Base-by-base conservation (phyloP, 2,797 vertebrate genomes). In the Cephalopachus bancanus region DNA sequence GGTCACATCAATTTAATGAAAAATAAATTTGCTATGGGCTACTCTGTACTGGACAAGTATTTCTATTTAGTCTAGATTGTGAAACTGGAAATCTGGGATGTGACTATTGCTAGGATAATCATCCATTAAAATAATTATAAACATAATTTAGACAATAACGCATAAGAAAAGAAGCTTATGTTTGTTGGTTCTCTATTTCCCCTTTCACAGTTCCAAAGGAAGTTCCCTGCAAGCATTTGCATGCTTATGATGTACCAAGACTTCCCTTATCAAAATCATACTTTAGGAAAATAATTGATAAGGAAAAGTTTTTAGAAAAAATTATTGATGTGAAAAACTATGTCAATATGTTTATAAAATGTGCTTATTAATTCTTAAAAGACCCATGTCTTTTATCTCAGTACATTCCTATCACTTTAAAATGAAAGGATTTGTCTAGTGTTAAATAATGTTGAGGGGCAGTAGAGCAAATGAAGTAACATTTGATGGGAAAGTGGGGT, bases 21-120 rank as follows among this genome's bases (percentile, higher is more conserved):
- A 85, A 95, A 44, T 80, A 28, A 72, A 89, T 89, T 89, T 53
- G 9, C 99, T 99, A 99, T 99, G 99, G n/a, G 67, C 4, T 71
- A 22, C 17, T 78, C 33, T 83, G 2, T 76, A 49, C 28, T 83
- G 9, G 37, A 28, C 7, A 88, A 57, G n/a, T 55, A 24, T 30
- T 71, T 93, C 49, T 81, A 12, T 26, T 80, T 71, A 33, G 3
- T 62, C 37, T 14, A 86, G 8, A 19, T 17, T 60, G 10, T 69
- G 51, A 89, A 76, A 76, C 44, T 33, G n/a, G 28, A 80, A 83
- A 51, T 83, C 44, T 57, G 53, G 87, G 26, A 3, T 79, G 1
- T 44, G 26, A 83, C 49, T 12, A 10, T 59, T 72, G 17, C 37
- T 10, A 49, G 30, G 37, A 71, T 33, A 11, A 81, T 55, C 64